These are phyloP conservation scores for Sandelia bainsii DNA, from an alignment of 2,797 vertebrate species.

Conservation along the genomic window DNA sequence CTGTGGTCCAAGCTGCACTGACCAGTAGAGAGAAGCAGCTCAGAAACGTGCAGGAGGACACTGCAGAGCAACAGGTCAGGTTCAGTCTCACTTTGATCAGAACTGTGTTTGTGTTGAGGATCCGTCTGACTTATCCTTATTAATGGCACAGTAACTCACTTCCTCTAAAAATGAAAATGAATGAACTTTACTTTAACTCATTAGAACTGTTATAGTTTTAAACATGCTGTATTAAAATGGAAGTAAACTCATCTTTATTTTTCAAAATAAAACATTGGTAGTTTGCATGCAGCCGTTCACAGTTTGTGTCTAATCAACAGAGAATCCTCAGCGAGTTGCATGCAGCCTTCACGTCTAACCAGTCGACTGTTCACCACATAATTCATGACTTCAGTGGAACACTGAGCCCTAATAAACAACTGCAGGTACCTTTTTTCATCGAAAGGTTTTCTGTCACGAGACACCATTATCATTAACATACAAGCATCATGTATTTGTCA, in stretches of 20 bases:
- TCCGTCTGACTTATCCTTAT: background rate
- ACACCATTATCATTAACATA: background rate
- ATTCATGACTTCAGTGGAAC: constrained; percentile 67
- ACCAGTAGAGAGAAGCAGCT: constrained; percentile 80
- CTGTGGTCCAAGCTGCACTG: constrained; percentile 75
- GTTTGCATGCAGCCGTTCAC: constrained; percentile 11
- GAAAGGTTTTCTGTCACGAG: background rate
- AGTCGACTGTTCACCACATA: constrained; percentile 74
- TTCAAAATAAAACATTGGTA: background rate
- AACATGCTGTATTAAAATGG: too few species aligned
- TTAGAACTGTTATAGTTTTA: too few species aligned
- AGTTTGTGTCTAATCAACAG: constrained; percentile 81
- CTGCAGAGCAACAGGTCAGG: constrained; percentile 84
- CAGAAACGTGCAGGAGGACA: constrained; percentile 80
- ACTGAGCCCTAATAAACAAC: constrained; percentile 72
- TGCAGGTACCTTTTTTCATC: constrained; percentile 83
- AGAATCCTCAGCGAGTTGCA: constrained; percentile 86
- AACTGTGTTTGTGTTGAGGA: background rate
- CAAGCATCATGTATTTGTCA: background rate
- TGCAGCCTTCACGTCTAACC: constrained; percentile 86
- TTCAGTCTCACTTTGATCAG: too few species aligned
- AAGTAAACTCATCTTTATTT: background rate
- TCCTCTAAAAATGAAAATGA: background rate
- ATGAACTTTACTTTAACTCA: too few species aligned
- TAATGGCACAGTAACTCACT: background rate